A percentile compares a stretch with the other conserved stretches of the same genome.
These are phyloP conservation scores for Melitaea cinxia DNA, from an alignment of 1,140 invertebrate genomes.

Conservation along the genomic window DNA sequence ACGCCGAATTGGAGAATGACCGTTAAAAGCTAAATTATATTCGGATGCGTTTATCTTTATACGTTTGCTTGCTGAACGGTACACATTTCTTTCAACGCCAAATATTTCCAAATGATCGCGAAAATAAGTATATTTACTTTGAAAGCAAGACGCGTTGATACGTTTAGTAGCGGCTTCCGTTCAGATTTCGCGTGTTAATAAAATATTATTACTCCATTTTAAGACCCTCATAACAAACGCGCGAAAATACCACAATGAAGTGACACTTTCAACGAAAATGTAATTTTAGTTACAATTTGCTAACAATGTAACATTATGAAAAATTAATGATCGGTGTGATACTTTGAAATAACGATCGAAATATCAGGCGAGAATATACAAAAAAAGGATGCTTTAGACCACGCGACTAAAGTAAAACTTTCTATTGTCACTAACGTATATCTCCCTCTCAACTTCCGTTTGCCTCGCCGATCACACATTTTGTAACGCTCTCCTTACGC, in stretches of 20 bases:
- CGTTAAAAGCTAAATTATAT: neutral
- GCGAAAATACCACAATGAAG: slow-evolving; percentile 26
- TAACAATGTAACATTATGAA: neutral
- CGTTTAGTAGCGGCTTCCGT: slow-evolving; percentile 68
- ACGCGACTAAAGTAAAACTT: no score
- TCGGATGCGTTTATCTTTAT: neutral
- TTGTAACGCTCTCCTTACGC: no score
- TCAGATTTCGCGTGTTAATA: slow-evolving; percentile 43
- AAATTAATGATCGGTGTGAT: neutral
- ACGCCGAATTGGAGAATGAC: no score
- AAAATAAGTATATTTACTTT: slow-evolving; percentile 72
- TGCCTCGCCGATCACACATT: no score
- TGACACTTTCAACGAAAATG: neutral
- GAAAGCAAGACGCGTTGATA: slow-evolving; percentile 68
- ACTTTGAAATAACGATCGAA: no score
- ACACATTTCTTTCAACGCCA: slow-evolving; percentile 54
- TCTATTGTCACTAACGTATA: no score
- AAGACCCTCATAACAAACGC: slow-evolving; percentile 5
- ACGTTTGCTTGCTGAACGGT: neutral
- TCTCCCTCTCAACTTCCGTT: no score
- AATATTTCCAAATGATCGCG: slow-evolving; percentile 61
- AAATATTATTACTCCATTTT: slow-evolving; percentile 35
- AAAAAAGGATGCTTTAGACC: no score
- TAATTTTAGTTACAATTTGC: neutral
- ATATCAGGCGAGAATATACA: no score